phyloP scores from a whole-genome alignment of 2,113 vertebrate genomes.

The Hemiscyllium ocellatum region DNA sequence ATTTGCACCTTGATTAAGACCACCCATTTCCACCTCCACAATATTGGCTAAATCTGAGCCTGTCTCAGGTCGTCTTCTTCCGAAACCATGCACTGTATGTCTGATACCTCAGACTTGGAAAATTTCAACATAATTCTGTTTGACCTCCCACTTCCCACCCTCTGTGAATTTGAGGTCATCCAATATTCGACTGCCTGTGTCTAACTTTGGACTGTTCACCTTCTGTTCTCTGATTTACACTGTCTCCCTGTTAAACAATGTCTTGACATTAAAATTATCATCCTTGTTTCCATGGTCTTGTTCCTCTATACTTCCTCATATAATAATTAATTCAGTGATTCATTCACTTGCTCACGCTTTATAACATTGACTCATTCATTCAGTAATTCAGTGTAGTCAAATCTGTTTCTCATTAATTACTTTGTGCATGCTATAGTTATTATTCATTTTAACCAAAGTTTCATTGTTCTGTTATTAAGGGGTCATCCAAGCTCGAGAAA shows the following conservation, averaged over 20 bases:
- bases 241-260: neutral
- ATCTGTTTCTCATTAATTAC: neutral
- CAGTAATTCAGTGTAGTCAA: neutral
- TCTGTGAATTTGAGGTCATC: neutral
- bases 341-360: neutral
- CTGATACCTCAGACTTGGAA: too few relatives aligned
- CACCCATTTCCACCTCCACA: neutral
- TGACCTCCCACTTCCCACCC: neutral
- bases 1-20: neutral
- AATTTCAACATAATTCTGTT: neutral
- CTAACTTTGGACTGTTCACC: neutral
- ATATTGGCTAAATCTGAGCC: too few relatives aligned
- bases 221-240: neutral
- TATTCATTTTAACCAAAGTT: neutral
- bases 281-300: neutral
- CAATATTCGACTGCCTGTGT: neutral
- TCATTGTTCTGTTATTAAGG: conserved; percentile 52
- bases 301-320: neutral
- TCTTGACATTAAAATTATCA: neutral
- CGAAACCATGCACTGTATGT: too few relatives aligned
- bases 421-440: neutral
- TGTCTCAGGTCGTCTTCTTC: too few relatives aligned
- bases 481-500: conserved; percentile 89
- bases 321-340: neutral
- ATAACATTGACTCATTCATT: conserved; percentile 10